These are phyloP conservation scores for Eilema griseolum DNA, from an alignment of 2,888 invertebrate species.

Conservation along the genomic window DNA sequence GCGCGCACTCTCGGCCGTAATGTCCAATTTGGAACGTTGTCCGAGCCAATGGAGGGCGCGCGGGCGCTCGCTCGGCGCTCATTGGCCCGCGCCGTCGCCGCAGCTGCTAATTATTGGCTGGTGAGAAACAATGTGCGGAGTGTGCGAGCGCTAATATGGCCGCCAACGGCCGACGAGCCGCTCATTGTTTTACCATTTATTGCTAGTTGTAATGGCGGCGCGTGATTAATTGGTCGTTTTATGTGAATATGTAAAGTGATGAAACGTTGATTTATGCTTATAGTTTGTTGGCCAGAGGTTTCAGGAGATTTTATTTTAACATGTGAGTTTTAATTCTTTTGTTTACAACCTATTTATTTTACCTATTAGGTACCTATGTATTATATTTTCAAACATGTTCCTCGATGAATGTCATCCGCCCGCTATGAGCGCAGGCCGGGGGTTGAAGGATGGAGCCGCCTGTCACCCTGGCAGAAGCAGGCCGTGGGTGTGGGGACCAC, in stretches of 20 bases:
- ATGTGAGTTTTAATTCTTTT: background rate
- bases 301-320: background rate
- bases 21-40: conserved; percentile 62
- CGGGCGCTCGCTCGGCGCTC: conserved; percentile 58
- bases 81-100: conserved; percentile 69
- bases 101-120: conserved; percentile 77
- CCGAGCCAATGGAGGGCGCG: conserved; percentile 66
- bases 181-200: conserved; percentile 65
- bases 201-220: conserved; percentile 72
- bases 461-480: no score
- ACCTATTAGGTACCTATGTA: background rate
- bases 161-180: conserved; percentile 54
- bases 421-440: no score
- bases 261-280: background rate
- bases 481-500: no score
- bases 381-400: background rate
- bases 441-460: no score
- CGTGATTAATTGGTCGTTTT: conserved; percentile 58
- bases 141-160: conserved; percentile 70
- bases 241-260: conserved; percentile 20
- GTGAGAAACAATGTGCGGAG: conserved; percentile 67
- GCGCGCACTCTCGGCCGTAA: conserved; percentile 58
- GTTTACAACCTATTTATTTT: background rate
- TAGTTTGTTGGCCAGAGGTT: background rate
- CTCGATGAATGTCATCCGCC: no score